These are phyloP conservation scores for Meandrina meandrites DNA, from an alignment of 92 coral and sea anemone species.

Conservation along the genomic window DNA sequence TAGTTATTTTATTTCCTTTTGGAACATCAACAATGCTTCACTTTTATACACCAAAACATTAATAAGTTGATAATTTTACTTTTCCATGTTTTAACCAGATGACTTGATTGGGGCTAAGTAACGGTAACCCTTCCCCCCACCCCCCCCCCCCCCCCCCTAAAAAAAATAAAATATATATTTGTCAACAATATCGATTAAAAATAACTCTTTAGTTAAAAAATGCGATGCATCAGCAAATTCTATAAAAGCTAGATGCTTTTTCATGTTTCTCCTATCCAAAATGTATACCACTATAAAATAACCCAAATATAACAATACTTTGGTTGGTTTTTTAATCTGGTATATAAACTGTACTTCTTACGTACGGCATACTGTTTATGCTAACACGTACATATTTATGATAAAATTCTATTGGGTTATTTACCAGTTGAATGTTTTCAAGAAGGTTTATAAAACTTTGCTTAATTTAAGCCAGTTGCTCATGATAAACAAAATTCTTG, in stretches of 20 bases:
- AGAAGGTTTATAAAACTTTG: slow-evolving; percentile 1
- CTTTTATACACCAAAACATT: neutral
- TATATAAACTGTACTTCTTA: neutral
- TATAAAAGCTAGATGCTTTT: slow-evolving; percentile 21
- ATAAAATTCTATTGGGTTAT: neutral
- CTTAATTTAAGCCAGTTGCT: slow-evolving; percentile 46
- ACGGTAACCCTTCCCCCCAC: neutral
- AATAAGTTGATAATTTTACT: neutral
- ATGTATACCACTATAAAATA: neutral
- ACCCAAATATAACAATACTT: neutral
- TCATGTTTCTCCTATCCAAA: neutral
- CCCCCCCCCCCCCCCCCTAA: neutral
- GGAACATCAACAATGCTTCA: neutral
- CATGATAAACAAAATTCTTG: slow-evolving; percentile 4
- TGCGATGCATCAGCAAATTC: neutral
- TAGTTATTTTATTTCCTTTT: neutral
- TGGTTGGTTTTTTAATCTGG: neutral
- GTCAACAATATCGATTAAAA: neutral
- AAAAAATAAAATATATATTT: neutral
- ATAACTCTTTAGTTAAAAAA: neutral
- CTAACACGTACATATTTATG: neutral
- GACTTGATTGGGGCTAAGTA: neutral
- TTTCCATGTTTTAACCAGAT: neutral
- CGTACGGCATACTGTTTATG: neutral
- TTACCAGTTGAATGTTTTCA: neutral